Evolutionary conservation across 2,888 invertebrate genomes (phyloP).

Genomic region (Drosophila nigricruria): DNA sequence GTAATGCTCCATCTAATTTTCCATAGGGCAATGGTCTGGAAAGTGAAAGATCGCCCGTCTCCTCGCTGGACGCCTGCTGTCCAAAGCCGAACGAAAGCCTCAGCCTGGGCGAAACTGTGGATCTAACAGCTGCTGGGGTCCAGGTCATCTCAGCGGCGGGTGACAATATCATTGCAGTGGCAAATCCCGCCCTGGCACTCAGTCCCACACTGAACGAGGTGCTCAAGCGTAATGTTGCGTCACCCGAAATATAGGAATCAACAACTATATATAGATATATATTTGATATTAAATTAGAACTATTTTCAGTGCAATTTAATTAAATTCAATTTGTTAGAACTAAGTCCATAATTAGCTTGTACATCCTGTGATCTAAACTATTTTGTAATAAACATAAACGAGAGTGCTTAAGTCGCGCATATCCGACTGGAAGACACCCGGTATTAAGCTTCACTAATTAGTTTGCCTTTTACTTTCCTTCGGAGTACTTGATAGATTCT

Average conservation of each 20-base stretch:
- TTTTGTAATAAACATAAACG: slow-evolving; percentile 55
- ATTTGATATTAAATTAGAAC: slow-evolving; percentile 18
- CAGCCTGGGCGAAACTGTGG: slow-evolving; percentile 54
- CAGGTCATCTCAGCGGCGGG: slow-evolving; percentile 94
- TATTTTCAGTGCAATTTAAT: slow-evolving; percentile 68
- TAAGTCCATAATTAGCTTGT: slow-evolving; percentile 46
- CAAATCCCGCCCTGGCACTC: slow-evolving; percentile 92
- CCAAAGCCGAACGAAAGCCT: slow-evolving; percentile 30
- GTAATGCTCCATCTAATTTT: slow-evolving; percentile 5
- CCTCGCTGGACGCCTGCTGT: slow-evolving; percentile 35
- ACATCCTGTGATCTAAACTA: slow-evolving; percentile 67
- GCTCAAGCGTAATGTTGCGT: slow-evolving; percentile 83
- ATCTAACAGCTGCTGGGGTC: slow-evolving; percentile 83
- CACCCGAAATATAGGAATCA: slow-evolving; percentile 78
- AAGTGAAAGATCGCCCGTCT: slow-evolving; percentile 68
- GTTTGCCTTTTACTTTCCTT: neutral
- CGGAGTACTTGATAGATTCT: too few relatives aligned
- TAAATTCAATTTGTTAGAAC: slow-evolving; percentile 43
- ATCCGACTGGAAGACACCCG: slow-evolving; percentile 1
- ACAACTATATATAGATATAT: neutral
- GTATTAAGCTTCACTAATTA: slow-evolving; percentile 3
- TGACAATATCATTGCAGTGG: slow-evolving; percentile 94
- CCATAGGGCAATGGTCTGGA: slow-evolving; percentile 76
- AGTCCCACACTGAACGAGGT: slow-evolving; percentile 86
- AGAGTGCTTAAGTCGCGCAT: neutral